Conservation (phyloP, 2,113 vertebrate genomes). For the Corythornis vintsioides region DNA sequence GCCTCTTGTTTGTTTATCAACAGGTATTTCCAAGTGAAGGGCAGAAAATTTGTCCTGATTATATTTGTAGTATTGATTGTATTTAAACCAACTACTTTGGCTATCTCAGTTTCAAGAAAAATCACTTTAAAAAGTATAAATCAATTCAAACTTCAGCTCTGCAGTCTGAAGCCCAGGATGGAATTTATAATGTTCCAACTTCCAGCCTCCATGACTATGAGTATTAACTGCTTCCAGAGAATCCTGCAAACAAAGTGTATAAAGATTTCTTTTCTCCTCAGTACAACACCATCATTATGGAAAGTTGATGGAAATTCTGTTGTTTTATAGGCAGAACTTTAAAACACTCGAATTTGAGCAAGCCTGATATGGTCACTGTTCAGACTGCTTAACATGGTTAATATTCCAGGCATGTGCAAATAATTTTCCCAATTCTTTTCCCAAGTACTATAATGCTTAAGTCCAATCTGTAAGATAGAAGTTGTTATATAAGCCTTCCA, state of each 20-base stretch:
- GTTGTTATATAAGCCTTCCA: neutral
- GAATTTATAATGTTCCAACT: slow-evolving; percentile 17
- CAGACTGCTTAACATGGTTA: neutral
- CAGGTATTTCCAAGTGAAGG: neutral
- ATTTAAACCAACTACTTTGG: neutral
- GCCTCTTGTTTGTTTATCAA: neutral
- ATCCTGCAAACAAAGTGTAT: neutral
- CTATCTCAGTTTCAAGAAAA: neutral
- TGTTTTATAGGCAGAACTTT: neutral
- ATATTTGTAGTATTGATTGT: neutral
- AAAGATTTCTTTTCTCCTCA: slow-evolving; percentile 15
- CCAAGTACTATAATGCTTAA: neutral
- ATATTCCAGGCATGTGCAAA: neutral
- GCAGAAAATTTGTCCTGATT: neutral
- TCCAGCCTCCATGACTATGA: neutral
- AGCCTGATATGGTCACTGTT: neutral
- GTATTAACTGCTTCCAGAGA: slow-evolving; percentile 28
- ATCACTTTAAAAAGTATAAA: neutral
- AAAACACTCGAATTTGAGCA: neutral
- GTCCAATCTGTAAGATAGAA: neutral
- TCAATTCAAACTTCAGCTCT: neutral
- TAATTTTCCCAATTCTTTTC: neutral
- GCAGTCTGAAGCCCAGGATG: neutral
- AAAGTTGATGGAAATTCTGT: neutral
- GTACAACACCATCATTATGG: neutral